Evolutionary conservation across 2,797 vertebrate species (phyloP).

Genomic region (Pipistrellus pygmaeus): DNA sequence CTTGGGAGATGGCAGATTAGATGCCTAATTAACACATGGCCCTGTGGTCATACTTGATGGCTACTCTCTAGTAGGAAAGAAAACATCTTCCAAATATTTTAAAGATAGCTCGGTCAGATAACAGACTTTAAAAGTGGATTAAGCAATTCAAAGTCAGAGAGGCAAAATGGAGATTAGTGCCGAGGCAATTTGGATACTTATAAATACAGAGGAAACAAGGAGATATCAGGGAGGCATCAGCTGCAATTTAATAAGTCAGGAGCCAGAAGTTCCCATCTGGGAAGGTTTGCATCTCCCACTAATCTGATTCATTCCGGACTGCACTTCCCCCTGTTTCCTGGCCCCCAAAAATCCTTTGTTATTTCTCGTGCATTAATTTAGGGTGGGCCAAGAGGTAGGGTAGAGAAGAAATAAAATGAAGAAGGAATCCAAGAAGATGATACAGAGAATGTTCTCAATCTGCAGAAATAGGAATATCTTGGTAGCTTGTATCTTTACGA

Average conservation of each 20-base stretch:
- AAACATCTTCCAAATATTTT: conserved; percentile 78
- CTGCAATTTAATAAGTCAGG: conserved; percentile 52
- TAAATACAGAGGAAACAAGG: background rate
- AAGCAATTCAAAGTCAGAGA: conserved; percentile 75
- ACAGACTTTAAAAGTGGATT: conserved; percentile 78
- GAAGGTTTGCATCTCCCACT: background rate
- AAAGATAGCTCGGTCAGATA: conserved; percentile 81
- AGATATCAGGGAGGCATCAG: conserved; percentile 1
- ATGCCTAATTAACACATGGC: conserved; percentile 73
- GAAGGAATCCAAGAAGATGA: background rate
- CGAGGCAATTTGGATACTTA: conserved; percentile 69
- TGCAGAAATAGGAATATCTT: background rate
- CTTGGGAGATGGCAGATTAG: conserved; percentile 74
- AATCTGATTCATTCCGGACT: background rate
- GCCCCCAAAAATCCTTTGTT: accelerated
- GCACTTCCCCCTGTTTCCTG: background rate
- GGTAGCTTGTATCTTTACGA: background rate
- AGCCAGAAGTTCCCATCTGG: conserved; percentile 34
- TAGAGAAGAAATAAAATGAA: background rate
- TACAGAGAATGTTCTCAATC: background rate
- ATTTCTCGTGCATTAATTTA: background rate
- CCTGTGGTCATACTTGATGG: conserved; percentile 70
- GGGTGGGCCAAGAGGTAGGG: background rate
- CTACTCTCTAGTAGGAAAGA: conserved; percentile 72
- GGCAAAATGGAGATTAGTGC: conserved; percentile 74